Evolutionary conservation across 2,888 invertebrate genomes (phyloP).

Genomic region (Brachynemurus nebulosus): DNA sequence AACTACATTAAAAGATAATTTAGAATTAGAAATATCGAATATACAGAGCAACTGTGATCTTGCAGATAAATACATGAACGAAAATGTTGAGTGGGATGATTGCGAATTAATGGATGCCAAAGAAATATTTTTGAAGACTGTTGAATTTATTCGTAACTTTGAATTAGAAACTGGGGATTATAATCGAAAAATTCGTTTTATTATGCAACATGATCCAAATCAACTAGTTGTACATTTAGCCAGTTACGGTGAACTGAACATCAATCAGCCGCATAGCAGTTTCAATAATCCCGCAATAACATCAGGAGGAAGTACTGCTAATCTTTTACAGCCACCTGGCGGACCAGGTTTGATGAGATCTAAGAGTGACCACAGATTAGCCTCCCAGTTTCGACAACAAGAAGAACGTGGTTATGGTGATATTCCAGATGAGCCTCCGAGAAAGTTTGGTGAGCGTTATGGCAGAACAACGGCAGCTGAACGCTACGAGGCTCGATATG

Average conservation of each 20-base stretch:
- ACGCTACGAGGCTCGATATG: conserved; percentile 29
- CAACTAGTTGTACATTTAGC: conserved; percentile 77
- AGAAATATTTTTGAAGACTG: conserved; percentile 89
- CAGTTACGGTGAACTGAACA: conserved; percentile 81
- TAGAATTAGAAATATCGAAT: conserved; percentile 89
- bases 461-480: conserved; percentile 27
- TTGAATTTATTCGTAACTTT: conserved; percentile 88
- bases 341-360: conserved; percentile 76
- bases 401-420: conserved; percentile 55
- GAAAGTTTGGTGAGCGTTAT: conserved; percentile 64
- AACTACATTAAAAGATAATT: conserved; percentile 77
- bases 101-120: conserved; percentile 89
- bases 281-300: conserved; percentile 40
- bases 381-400: conserved; percentile 76
- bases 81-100: conserved; percentile 83
- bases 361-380: conserved; percentile 84
- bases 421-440: conserved; percentile 46
- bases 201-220: conserved; percentile 85
- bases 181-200: conserved; percentile 68
- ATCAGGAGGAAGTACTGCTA: conserved; percentile 29
- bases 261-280: conserved; percentile 34
- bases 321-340: conserved; percentile 42
- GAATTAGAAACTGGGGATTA: conserved; percentile 89
- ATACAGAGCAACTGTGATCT: conserved; percentile 94
- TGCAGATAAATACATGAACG: conserved; percentile 87